Base-by-base conservation (phyloP, 2,797 vertebrate genomes). In the Rhinatrema bivittatum region DNA sequence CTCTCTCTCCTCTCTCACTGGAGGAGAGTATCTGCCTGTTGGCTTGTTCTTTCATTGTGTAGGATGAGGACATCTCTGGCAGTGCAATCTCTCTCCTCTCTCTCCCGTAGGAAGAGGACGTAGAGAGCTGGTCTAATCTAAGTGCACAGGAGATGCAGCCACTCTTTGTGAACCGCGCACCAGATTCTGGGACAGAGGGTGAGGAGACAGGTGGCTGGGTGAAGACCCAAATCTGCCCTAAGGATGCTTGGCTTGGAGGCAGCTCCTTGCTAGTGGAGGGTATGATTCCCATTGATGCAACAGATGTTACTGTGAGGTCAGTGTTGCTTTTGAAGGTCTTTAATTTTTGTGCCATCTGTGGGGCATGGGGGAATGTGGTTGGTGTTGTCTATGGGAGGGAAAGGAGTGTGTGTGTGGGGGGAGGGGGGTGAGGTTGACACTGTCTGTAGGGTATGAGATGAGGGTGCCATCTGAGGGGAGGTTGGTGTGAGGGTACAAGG, bases 121-220 rank as follows among this genome's bases (percentile, higher is more conserved):
- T 44, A 1, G 76, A 65, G 26, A 75, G 75, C 44, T 98, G 95
- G 95, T 91, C 89, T 6, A 85, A 97, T 59, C 76, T 87, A 11
- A 81, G 78, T 0, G 82, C 83, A 1, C 95, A 98, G 78, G 87
- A 97, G 38, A 26, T 84, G 25, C 95, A 98, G 72, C 93, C 95
- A 0, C 26, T 89, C 6, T 91, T 90, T 33, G 61, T 65, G 0
- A 67, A 71, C 27, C 45, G 10, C 0, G 31, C 33, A 11, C 23
- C 25, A 10, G 16, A 36, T 3, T 16, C 30, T 3, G 4, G 17
- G 13, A 16, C 12, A 11, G 53, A 25, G 9, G 39, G 42, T 1
- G 29, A 25, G 13, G 25, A 70, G 16, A 53, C 7, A 16, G 74
- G 8, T 1, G 75, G 85, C 56, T 76, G 60, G 79, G 64, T 93